Conservation (phyloP, 1,140 invertebrate species). For the Calycopis cecrops region DNA sequence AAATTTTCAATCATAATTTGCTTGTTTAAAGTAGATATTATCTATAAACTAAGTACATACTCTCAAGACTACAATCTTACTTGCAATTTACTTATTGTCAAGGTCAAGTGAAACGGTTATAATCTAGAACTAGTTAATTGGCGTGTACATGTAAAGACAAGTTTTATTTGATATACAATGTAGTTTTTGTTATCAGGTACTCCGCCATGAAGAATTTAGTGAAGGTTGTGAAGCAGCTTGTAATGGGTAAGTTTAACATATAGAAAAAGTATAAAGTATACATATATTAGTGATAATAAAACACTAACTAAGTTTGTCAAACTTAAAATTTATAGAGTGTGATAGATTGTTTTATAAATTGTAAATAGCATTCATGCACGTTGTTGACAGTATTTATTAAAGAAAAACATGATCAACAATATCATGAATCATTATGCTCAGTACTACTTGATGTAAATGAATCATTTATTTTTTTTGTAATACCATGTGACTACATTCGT, state of each 20-base stretch:
- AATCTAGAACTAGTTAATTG: conserved; percentile 20
- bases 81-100: background rate
- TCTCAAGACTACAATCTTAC: background rate
- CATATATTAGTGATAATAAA: too few species aligned
- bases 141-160: background rate
- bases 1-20: background rate
- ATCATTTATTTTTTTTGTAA: too few species aligned
- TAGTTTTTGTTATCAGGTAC: conserved; percentile 74
- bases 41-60: background rate
- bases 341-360: too few species aligned
- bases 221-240: conserved; percentile 97
- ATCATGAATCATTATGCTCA: too few species aligned
- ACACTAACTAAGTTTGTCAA: too few species aligned
- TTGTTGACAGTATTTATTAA: too few species aligned
- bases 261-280: too few species aligned
- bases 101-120: conserved; percentile 7
- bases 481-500: too few species aligned
- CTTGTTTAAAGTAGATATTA: background rate
- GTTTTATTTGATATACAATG: conserved; percentile 12
- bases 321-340: too few species aligned
- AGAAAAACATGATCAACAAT: too few species aligned
- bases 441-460: too few species aligned
- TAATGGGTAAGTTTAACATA: conserved; percentile 87
- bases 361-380: too few species aligned
- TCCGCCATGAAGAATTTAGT: conserved; percentile 97